phyloP scores from a whole-genome alignment of 2,113 vertebrate genomes.

The Platysternon megacephalum region DNA sequence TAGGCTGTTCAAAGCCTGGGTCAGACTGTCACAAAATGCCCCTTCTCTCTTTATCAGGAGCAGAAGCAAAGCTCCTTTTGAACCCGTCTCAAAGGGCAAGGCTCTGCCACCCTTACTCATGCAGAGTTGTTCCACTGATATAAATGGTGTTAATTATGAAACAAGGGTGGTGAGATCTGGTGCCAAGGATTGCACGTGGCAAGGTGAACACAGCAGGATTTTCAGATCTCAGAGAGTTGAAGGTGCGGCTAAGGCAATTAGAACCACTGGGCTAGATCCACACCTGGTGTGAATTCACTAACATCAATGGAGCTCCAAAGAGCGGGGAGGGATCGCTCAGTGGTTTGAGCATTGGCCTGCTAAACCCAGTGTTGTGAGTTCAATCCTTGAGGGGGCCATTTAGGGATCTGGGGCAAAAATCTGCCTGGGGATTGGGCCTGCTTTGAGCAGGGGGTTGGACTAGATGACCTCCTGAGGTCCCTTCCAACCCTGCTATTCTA shows the following conservation, averaged over 20 bases:
- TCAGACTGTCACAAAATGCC: neutral
- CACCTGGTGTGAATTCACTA: neutral
- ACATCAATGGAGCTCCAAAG: rapidly evolving
- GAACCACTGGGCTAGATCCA: neutral
- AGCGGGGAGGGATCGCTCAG: no score
- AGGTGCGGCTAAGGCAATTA: neutral
- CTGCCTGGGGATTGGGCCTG: no score
- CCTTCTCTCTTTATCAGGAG: neutral
- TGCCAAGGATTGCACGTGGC: neutral
- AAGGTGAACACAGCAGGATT: neutral
- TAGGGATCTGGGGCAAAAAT: no score
- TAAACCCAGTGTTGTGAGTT: no score
- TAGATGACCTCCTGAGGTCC: no score
- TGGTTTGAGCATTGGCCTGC: no score
- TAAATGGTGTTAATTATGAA: neutral
- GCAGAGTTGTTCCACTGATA: neutral
- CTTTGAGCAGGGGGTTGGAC: no score
- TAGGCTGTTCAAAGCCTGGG: neutral
- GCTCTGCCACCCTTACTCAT: neutral
- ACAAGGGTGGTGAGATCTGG: constrained; percentile 20
- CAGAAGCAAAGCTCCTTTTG: neutral
- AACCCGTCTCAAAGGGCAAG: neutral
- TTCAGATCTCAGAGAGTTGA: constrained; percentile 1
- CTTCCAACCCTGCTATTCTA: no score
- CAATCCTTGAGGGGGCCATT: no score